Conservation (phyloP, 1,140 invertebrate genomes). For the Nasonia giraulti region DNA sequence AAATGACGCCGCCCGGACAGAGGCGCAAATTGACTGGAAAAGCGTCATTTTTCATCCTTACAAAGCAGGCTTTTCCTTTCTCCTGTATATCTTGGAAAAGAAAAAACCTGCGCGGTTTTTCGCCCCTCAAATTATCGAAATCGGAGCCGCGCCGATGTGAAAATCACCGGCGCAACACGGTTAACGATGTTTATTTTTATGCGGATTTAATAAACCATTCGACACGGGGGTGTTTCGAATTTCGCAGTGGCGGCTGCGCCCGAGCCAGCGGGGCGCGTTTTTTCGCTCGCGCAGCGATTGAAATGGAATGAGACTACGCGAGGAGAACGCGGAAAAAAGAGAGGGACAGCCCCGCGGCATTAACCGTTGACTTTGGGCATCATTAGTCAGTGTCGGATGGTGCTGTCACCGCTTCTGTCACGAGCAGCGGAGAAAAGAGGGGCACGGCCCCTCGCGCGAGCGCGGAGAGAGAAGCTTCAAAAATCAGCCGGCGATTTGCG, state of each 20-base stretch:
- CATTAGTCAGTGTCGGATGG: conserved; percentile 65
- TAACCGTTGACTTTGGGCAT: conserved; percentile 61
- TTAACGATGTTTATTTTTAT: conserved; percentile 60
- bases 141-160: not conserved
- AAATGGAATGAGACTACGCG: conserved; percentile 52
- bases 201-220: conserved; percentile 60
- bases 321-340: conserved; percentile 43
- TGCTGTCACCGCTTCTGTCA: conserved; percentile 59
- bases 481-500: conserved; percentile 52
- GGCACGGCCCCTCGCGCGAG: not conserved
- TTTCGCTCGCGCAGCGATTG: conserved; percentile 46
- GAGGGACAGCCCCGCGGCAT: conserved; percentile 52
- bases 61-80: not conserved
- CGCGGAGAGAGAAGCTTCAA: conserved; percentile 40
- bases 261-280: not conserved
- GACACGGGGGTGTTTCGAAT: conserved; percentile 56
- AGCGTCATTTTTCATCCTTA: conserved; percentile 35
- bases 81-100: not conserved
- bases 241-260: conserved; percentile 38
- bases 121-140: conserved; percentile 16
- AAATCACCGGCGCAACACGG: conserved; percentile 30
- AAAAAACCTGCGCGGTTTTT: conserved; percentile 17
- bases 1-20: not conserved
- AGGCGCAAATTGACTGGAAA: not conserved
- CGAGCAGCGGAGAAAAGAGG: not conserved